These are phyloP conservation scores for Zaprionus lineosus DNA, from an alignment of 2,888 invertebrate species.

Conservation along the genomic window DNA sequence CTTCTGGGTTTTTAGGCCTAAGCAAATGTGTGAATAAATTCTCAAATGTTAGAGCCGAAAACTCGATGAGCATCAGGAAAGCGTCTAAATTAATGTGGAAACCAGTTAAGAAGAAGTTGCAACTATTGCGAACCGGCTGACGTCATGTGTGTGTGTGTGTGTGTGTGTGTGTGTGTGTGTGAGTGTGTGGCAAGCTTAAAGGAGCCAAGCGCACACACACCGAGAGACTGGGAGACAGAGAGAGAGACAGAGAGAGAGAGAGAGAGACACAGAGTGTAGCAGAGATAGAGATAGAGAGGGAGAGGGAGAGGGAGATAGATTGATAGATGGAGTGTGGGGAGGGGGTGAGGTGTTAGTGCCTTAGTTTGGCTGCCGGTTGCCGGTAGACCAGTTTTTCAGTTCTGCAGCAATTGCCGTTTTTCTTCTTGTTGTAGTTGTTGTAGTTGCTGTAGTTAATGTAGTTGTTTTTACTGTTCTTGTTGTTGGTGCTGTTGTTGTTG, in stretches of 20 bases:
- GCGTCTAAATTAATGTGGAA: conserved; percentile 70
- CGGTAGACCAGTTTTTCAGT: conserved; percentile 67
- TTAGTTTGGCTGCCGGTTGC: conserved; percentile 54
- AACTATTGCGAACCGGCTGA: conserved; percentile 51
- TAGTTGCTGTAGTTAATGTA: no score
- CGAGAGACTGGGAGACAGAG: no score
- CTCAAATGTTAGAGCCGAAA: conserved; percentile 39
- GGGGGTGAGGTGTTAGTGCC: conserved; percentile 40
- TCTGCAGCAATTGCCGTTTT: conserved; percentile 54
- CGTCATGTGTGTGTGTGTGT: conserved; percentile 49
- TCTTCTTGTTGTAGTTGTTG: conserved; percentile 17
- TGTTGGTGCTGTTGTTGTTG: conserved; percentile 43
- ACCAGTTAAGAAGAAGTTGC: conserved; percentile 56
- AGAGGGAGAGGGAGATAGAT: no score
- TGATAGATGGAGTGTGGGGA: no score
- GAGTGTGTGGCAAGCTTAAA: conserved; percentile 8
- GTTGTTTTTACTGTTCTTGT: conserved; percentile 3
- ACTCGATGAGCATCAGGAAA: conserved; percentile 65
- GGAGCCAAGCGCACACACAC: no score
- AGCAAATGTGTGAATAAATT: conserved; percentile 64
- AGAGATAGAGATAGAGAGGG: no score
- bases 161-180: conserved; percentile 9
- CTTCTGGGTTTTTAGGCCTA: conserved; percentile 79
- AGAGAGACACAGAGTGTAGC: no score
- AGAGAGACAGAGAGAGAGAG: no score